Evolutionary conservation across 2,888 invertebrate species (phyloP).

Genomic region (Chalcis sispes): DNA sequence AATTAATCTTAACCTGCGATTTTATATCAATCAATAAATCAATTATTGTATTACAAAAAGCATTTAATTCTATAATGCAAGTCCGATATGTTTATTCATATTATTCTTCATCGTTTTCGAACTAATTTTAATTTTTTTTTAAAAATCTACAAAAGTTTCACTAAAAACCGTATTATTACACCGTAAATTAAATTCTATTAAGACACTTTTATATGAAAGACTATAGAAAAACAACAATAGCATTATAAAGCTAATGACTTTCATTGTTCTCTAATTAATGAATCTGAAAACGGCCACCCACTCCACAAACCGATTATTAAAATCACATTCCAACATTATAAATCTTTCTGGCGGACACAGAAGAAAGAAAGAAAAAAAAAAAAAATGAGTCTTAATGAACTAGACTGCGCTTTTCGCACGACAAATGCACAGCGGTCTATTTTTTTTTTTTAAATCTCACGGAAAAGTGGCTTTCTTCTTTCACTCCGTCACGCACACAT

Average conservation of each 20-base stretch:
- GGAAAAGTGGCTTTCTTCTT: constrained; percentile 44
- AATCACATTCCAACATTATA: constrained; percentile 49
- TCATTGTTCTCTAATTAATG: constrained; percentile 55
- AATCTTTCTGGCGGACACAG: constrained; percentile 20
- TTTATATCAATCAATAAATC: neutral
- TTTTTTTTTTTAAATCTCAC: constrained; percentile 24
- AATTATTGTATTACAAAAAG: neutral
- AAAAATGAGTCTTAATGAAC: constrained; percentile 44
- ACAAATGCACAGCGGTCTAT: constrained; percentile 7
- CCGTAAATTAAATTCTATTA: constrained; percentile 24
- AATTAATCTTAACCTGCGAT: too few species aligned
- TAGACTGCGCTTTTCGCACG: constrained; percentile 47
- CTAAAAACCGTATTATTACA: neutral
- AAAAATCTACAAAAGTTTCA: constrained; percentile 6
- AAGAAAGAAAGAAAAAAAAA: neutral
- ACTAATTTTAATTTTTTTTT: too few species aligned
- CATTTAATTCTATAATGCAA: neutral
- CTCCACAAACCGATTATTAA: constrained; percentile 46
- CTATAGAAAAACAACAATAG: constrained; percentile 41
- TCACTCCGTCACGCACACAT: constrained; percentile 5
- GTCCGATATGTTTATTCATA: too few species aligned
- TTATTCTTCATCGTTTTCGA: too few species aligned
- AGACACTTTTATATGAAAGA: constrained; percentile 18
- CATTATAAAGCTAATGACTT: constrained; percentile 30
- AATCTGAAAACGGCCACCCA: constrained; percentile 46